phyloP scores from a whole-genome alignment of 2,113 vertebrate species.

The Ammospiza caudacuta region DNA sequence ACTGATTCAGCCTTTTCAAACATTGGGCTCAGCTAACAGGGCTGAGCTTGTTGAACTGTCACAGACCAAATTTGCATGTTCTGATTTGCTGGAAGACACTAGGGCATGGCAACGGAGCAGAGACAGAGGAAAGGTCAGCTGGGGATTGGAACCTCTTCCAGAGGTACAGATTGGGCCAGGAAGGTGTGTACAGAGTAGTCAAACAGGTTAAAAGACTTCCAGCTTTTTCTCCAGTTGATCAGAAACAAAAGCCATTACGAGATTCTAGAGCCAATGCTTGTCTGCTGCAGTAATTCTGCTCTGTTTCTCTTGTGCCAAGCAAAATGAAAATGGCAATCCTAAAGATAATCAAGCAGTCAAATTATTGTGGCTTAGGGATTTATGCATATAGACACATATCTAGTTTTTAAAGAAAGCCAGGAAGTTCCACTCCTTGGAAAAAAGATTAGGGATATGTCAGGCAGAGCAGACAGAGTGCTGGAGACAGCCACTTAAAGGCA shows the following conservation, averaged over 20 bases:
- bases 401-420: slow-evolving; percentile 4
- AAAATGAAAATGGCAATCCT: slow-evolving; percentile 21
- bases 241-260: neutral
- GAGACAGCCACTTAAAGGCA: neutral
- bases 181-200: neutral
- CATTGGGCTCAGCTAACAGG: neutral
- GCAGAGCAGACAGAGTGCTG: neutral
- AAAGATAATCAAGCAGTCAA: neutral
- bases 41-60: neutral
- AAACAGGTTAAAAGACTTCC: neutral
- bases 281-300: neutral
- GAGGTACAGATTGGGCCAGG: neutral
- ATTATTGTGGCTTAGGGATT: neutral
- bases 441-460: slow-evolving; percentile 28
- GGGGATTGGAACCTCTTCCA: neutral
- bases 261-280: neutral
- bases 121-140: neutral
- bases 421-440: slow-evolving; percentile 48
- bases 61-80: neutral
- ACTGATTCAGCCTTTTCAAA: neutral
- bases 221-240: neutral
- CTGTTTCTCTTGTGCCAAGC: neutral
- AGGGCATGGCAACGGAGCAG: neutral
- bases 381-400: neutral
- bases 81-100: neutral